These are phyloP conservation scores for Malachius bipustulatus DNA, from an alignment of 2,888 invertebrate species.

Conservation along the genomic window DNA sequence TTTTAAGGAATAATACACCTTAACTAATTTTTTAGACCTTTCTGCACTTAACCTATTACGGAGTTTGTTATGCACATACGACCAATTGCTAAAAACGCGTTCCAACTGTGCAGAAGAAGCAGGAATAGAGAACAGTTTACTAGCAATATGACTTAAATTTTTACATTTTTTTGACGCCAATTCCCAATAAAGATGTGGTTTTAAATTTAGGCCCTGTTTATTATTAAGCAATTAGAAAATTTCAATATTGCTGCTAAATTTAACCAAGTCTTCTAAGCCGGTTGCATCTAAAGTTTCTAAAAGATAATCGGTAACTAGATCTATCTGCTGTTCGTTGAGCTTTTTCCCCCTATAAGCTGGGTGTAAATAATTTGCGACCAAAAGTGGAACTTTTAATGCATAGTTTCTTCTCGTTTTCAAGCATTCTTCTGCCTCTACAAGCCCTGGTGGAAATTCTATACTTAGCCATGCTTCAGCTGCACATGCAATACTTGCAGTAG, in stretches of 20 bases:
- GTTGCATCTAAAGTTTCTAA: slow-evolving; percentile 9
- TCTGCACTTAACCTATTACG: slow-evolving; percentile 5
- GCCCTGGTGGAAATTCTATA: slow-evolving; percentile 10
- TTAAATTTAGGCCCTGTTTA: slow-evolving; percentile 7
- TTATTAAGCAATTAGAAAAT: slow-evolving; percentile 8
- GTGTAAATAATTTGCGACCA: slow-evolving; percentile 9
- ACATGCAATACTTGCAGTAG: slow-evolving; percentile 11
- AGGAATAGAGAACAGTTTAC: slow-evolving; percentile 12
- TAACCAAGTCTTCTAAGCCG: slow-evolving; percentile 12
- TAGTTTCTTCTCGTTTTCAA: slow-evolving; percentile 3
- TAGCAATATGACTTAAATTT: slow-evolving; percentile 10
- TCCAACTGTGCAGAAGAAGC: slow-evolving; percentile 7
- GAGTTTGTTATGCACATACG: slow-evolving; percentile 4
- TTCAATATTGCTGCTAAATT: slow-evolving; percentile 3
- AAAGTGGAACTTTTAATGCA: slow-evolving; percentile 7
- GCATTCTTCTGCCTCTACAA: slow-evolving; percentile 8
- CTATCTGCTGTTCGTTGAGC: slow-evolving; percentile 7
- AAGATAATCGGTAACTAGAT: slow-evolving; percentile 9
- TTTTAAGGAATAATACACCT: slow-evolving; percentile 3
- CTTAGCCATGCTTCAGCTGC: slow-evolving; percentile 13
- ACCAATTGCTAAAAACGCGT: slow-evolving; percentile 5
- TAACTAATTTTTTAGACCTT: slow-evolving; percentile 2
- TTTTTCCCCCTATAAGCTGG: slow-evolving; percentile 3
- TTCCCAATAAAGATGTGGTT: slow-evolving; percentile 5
- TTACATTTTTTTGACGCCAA: slow-evolving; percentile 7